Base-by-base conservation (phyloP, 2,888 invertebrate genomes). In the Temnothorax unifasciatus region DNA sequence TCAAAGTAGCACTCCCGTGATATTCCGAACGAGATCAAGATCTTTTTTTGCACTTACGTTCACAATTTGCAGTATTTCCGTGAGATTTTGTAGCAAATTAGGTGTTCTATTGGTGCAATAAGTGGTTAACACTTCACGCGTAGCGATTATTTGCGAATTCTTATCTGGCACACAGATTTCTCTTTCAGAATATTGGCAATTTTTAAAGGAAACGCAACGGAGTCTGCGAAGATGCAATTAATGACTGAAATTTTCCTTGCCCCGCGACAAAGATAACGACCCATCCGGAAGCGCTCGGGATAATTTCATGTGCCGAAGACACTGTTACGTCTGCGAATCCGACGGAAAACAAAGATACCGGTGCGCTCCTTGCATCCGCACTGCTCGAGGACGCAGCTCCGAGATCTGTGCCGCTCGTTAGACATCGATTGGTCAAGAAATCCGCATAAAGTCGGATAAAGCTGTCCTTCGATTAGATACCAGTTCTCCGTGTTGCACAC, bases 401-500 rank as follows among this genome's bases (percentile, higher is more conserved):
- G 52, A 52, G 76, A 79, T 69, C 73, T 71, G 15, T 79, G 9
- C 54, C 73, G 38, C 69, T 77, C 29, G 41, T 77, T 44, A 41
- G 18, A 9, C 47, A 47, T 18, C 13, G 79, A 79, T 79, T 79
- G 74, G 59, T 59, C 79, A 74, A 74, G 18, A 79, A 79, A 79
- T 79, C 47, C 57, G 8, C 69, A 13, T 34, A n/a, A 79, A 79
- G 44, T 47, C 18, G 47, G 47, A 38, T 73, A 57, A 47, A 59
- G 25, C 18, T 74, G 21, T 79, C 44, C 44, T 74, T 52, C 75
- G 44, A 79, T 71, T 77, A 71, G 73, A 73, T 73, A 79, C 44
- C 44, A 50, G 44, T 71, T 34, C 21, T 18, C 41, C 25, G 15
- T 38, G 15, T 5, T 6, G 21, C 59, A 44, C n/a, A 25, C 41